Base-by-base conservation (phyloP, 2,113 vertebrate species). In the Ictalurus punctatus region DNA sequence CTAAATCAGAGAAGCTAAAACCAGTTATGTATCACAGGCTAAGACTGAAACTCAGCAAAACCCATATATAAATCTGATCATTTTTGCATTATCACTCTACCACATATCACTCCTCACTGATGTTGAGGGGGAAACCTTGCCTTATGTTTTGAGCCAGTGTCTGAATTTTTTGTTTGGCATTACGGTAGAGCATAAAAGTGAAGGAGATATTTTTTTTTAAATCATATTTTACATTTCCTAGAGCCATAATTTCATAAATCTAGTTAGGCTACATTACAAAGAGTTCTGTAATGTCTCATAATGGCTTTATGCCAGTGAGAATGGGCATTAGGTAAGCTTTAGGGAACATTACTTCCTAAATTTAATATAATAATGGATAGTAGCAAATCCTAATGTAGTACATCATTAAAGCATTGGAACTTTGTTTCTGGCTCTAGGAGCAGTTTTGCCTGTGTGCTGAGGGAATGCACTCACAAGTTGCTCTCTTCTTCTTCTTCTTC, bases 291-390 rank as follows among this genome's bases (percentile, higher is more conserved):
- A 81, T 87, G 86, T 69, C 30, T 80, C 13, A 56, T 81, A 81
- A 87, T 87, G 86, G 76, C 59, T 81, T 81, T 25, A 69, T 84
- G 71, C 69, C 67, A 34, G 80, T 76, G 67, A 48, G 81, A 88
- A 83, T 88, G 67, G 69, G 67, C 87, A 74, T 83, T 83, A 74
- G 58, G 67, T 71, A 88, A 73, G 80, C 58, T 84, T 84, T 23
- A 65, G 34, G 69, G 40, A 54, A 23, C 37, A 84, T 54, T 84
- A 84, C 71, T 88, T 78, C 17, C 69, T 84, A 23, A 61, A 74
- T 84, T 30, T 76, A 65, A 76, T 84, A 88, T 74, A 84, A 37
- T 84, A 88, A 88, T 52, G 82, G 69, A 76, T 76, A 40, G 30
- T 34, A 76, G 81, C 81, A 48, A 54, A 40, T 65, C 54, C 40